Conservation (phyloP, 2,113 vertebrate species). For the Catharus fuscescens region DNA sequence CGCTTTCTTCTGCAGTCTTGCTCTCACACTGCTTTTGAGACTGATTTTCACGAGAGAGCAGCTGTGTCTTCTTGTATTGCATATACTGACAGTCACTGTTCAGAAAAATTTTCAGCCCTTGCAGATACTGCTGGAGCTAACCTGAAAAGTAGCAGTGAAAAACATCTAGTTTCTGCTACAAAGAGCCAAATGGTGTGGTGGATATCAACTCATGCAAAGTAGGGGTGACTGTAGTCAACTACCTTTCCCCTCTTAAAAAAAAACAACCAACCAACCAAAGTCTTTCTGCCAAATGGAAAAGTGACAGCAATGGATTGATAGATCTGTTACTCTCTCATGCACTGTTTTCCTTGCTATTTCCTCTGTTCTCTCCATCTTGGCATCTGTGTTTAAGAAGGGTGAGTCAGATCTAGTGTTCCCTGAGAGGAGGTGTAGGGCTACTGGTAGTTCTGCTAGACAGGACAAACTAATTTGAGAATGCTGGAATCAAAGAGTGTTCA, state of each 20-base stretch:
- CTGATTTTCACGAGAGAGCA: neutral
- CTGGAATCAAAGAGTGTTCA: neutral
- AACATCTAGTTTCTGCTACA: neutral
- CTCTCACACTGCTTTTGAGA: neutral
- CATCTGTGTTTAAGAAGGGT: neutral
- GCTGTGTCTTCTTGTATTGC: neutral
- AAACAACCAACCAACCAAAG: neutral
- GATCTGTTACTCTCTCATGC: neutral
- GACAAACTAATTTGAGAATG: neutral
- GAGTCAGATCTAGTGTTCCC: neutral
- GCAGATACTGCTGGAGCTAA: neutral
- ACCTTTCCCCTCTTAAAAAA: neutral
- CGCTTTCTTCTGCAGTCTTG: accelerated
- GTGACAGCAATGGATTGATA: neutral
- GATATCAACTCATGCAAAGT: neutral
- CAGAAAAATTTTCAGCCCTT: neutral
- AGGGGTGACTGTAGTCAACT: neutral
- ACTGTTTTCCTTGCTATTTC: neutral
- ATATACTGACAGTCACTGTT: neutral
- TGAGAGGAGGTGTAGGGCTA: neutral
- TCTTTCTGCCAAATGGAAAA: neutral
- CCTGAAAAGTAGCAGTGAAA: neutral
- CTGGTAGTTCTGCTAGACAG: neutral
- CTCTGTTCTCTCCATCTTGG: neutral
- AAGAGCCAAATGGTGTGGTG: neutral